Conservation (phyloP, 2,113 vertebrate genomes). For the Holacanthus passer region DNA sequence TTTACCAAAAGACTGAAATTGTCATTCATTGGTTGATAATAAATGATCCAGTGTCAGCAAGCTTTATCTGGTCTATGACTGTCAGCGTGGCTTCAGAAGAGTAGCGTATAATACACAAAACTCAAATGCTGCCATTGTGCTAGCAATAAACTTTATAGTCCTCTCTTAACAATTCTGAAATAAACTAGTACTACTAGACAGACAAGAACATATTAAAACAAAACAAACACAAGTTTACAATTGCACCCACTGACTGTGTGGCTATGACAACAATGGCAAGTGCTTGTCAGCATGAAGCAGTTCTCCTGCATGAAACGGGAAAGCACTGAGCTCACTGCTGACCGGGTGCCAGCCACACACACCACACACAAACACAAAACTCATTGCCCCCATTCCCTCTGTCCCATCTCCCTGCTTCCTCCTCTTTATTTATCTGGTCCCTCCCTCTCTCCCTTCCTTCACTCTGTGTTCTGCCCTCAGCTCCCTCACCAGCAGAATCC, state of each 20-base stretch:
- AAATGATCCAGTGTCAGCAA: background rate
- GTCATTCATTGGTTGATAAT: background rate
- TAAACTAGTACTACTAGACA: background rate
- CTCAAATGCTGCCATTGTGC: background rate
- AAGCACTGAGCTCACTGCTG: slow-evolving; percentile 52
- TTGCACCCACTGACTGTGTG: slow-evolving; percentile 42
- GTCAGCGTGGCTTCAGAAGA: background rate
- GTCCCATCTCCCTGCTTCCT: slow-evolving; percentile 6
- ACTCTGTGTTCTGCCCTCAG: slow-evolving; percentile 11
- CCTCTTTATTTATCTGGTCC: slow-evolving; percentile 40
- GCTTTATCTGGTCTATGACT: background rate
- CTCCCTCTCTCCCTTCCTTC: slow-evolving; percentile 25
- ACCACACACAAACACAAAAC: slow-evolving; percentile 63
- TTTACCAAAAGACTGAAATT: too few relatives aligned
- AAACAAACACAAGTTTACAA: slow-evolving; percentile 31
- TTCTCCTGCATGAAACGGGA: slow-evolving; percentile 38
- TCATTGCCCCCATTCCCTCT: slow-evolving; percentile 65
- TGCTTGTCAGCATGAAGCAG: slow-evolving; percentile 60
- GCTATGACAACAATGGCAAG: slow-evolving; percentile 63
- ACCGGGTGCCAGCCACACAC: slow-evolving; percentile 38
- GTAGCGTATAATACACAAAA: rapidly evolving
- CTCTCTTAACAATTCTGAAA: background rate
- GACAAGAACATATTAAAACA: slow-evolving; percentile 9
- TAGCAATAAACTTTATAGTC: background rate
- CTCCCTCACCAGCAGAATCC: slow-evolving; percentile 33